phyloP scores from a whole-genome alignment of 2,113 vertebrate genomes.

The Antechinus flavipes region DNA sequence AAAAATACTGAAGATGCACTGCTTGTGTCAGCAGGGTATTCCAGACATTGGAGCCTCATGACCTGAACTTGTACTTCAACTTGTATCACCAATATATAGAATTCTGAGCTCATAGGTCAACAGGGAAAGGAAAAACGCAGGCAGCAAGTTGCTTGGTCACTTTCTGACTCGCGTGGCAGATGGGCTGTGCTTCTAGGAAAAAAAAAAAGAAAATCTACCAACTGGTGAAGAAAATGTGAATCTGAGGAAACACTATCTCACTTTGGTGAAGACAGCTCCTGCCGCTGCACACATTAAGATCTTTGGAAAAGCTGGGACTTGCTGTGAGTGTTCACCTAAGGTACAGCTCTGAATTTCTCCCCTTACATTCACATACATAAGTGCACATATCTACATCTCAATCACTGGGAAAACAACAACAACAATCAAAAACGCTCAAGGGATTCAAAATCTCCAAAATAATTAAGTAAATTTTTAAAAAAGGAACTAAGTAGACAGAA shows the following conservation, averaged over 20 bases:
- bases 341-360: background rate
- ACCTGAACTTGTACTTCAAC: background rate
- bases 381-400: fast-evolving
- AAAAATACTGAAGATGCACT: background rate
- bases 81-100: slow-evolving; percentile 22
- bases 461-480: background rate
- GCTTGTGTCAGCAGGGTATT: background rate
- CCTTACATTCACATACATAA: fast-evolving
- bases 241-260: slow-evolving; percentile 72
- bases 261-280: slow-evolving; percentile 62
- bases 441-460: fast-evolving
- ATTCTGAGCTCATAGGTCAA: slow-evolving; percentile 61
- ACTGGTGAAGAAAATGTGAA: slow-evolving; percentile 63
- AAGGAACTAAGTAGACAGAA: background rate
- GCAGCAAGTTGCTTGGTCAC: slow-evolving; percentile 54
- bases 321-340: slow-evolving; percentile 26
- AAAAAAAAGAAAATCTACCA: slow-evolving; percentile 64
- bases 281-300: slow-evolving; percentile 41
- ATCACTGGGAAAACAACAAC: background rate
- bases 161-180: slow-evolving; percentile 58
- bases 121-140: slow-evolving; percentile 45
- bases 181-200: slow-evolving; percentile 43
- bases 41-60: background rate
- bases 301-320: slow-evolving; percentile 10
- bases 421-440: background rate